Evolutionary conservation across 2,888 invertebrate genomes (phyloP), one percentile per base, ranked within the genome.

Genomic region (Apamea crenata): DNA sequence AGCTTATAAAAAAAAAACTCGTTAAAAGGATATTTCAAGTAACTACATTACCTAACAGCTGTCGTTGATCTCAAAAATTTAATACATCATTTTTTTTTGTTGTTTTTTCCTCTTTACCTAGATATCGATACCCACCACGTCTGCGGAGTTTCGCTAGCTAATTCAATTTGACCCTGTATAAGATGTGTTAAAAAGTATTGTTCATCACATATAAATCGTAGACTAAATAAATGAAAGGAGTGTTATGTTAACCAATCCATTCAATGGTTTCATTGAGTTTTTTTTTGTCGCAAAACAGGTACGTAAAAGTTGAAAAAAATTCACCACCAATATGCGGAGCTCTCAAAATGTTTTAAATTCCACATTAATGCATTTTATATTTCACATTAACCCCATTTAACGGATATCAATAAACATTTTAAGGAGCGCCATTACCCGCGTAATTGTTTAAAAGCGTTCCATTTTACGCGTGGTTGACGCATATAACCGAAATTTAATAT

Each of bases 391-490:
- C 72, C 75, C 84, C 87, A 89, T 90, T 47, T 89, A 90, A 80
- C 67, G 83, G 44, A 87, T 77, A 81, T 82, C 87, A 74, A 87
- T 87, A 88, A 84, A 87, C 84, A 87, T 83, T 82, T 81, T 79
- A 86, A 78, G 74, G 67, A 56, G 61, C 36, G 81, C 79, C 85
- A 81, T 83, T 87, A 76, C 80, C 77, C 59, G 73, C 84, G 83
- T 93, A 94, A 95, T 94, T 94, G 94, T 92, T 94, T 94, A 91
- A 94, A 94, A 94, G 94, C 93, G 83, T 91, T 77, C 87, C 88
- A 77, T 77, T 75, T 80, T 79, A 79, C 74, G 77, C 61, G 84
- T 77, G 87, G 86, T 81, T 73, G 80, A 77, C 70, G 65, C 68
- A 72, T 84, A 80, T 72, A 83, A 78, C 74, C 29, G 56, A 67